Evolutionary conservation across 37 sponge, comb jelly and placozoan genomes (phyloP).

Genomic region (Beroe ovata): DNA sequence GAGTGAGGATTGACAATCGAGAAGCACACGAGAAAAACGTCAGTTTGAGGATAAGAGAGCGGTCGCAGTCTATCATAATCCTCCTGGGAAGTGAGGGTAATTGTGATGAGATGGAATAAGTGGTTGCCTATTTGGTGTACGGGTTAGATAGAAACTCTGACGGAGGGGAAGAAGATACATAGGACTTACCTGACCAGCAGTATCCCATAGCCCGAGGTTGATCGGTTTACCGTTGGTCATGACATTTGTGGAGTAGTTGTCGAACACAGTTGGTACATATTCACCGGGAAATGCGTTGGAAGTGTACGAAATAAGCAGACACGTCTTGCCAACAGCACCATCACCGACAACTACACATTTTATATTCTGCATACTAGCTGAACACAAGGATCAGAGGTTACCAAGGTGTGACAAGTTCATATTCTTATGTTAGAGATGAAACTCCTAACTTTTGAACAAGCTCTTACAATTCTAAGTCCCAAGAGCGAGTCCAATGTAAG

Average conservation of each 20-base stretch:
- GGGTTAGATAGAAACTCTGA: too few relatives aligned
- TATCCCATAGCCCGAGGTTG: conserved; percentile 71
- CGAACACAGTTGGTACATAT: conserved; percentile 73
- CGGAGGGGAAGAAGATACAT: too few relatives aligned
- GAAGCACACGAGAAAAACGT: conserved; percentile 78
- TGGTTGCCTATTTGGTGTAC: too few relatives aligned
- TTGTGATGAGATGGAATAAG: too few relatives aligned
- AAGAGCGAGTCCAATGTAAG: too few relatives aligned
- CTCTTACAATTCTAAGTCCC: too few relatives aligned
- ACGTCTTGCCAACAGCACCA: conserved; percentile 72
- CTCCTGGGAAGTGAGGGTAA: conserved; percentile 75
- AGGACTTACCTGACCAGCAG: conserved; percentile 72
- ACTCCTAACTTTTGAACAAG: not conserved
- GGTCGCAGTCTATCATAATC: conserved; percentile 89
- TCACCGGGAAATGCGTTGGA: conserved; percentile 72
- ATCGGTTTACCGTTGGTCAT: conserved; percentile 67
- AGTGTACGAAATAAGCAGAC: conserved; percentile 70
- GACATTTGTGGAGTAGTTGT: conserved; percentile 70
- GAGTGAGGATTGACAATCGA: conserved; percentile 72
- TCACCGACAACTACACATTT: conserved; percentile 75
- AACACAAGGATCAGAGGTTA: not conserved
- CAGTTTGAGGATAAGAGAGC: conserved; percentile 90
- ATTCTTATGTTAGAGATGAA: not conserved
- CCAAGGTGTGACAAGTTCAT: not conserved
- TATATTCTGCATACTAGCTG: conserved; percentile 66